Evolutionary conservation across 1,140 invertebrate genomes (phyloP).

Genomic region (Panagrolaimus sp.): DNA sequence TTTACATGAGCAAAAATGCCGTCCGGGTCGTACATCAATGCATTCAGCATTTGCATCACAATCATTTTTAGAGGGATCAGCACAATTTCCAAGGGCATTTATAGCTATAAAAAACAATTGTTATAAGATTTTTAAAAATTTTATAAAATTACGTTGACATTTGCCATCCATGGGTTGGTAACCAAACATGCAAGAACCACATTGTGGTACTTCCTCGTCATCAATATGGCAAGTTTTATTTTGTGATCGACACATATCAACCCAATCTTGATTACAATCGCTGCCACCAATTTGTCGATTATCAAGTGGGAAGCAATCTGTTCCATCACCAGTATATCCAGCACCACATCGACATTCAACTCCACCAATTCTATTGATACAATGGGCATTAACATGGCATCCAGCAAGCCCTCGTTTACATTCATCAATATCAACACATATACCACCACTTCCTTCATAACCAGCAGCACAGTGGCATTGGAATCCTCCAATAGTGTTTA

Average conservation of each 20-base stretch:
- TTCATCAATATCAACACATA: constrained; percentile 75
- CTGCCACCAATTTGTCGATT: neutral
- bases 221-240: constrained; percentile 54
- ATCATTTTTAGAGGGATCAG: constrained; percentile 43
- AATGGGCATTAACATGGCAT: constrained; percentile 64
- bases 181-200: constrained; percentile 45
- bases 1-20: constrained; percentile 49
- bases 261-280: constrained; percentile 34
- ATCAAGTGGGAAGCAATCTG: constrained; percentile 21
- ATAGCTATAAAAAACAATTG: constrained; percentile 36
- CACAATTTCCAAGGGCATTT: constrained; percentile 39
- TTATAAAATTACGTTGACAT: constrained; percentile 41
- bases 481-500: constrained; percentile 41
- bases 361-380: constrained; percentile 76
- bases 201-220: constrained; percentile 54
- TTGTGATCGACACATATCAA: constrained; percentile 28
- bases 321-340: constrained; percentile 76
- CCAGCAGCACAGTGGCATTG: constrained; percentile 43
- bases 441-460: constrained; percentile 46
- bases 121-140: neutral
- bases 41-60: constrained; percentile 52
- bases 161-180: constrained; percentile 52
- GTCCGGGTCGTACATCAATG: constrained; percentile 45
- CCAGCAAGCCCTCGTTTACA: constrained; percentile 62
- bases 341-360: constrained; percentile 74